Evolutionary conservation across 2,113 vertebrate species (phyloP), one percentile per base, ranked within the genome.

Genomic region (Bubalus kerabau): DNA sequence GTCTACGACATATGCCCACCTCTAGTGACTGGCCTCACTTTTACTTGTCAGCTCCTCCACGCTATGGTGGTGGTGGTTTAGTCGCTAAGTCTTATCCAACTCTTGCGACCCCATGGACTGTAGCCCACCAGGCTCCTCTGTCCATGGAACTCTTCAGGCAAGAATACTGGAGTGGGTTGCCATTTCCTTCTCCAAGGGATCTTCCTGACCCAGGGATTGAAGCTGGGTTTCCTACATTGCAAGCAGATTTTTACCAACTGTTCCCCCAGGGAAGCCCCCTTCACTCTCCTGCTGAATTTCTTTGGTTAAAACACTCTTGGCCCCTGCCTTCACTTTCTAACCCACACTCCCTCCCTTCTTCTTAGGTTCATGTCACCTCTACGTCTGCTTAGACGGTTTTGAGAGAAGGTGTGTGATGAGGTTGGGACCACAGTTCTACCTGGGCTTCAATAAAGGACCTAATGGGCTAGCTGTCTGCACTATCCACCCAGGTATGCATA

Each of bases 1-100:
- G 2, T 24, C 15, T 36, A 2, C 4, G 5, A 30, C 30, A 12
- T 2, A 59, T 0, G 50, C 2, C 71, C 5, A 0, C 56, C 24
- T 23, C 0, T 4, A 30, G 16, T 0, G 7, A 14, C 15, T 0
- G 5, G 16, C 30, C 64, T 62, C 43, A 21, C 40, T 36, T 21
- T 14, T 7, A 9, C 1, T 1, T 30, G 36, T 26, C 10, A 62
- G 28, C 9, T 32, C 40, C 28, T 59, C n/a, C 10, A 1, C 6
- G 23, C 85, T 7, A 0, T 15, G 40, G 23, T 26, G 40, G 40
- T 26, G 23, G 23, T 43, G 71, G 23, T 26, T 76, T 43, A 43
- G 12, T 43, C 40, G 3, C 40, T 26, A 76, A 76, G 71, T 43
- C 40, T 14, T 76, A 26, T 15, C 71, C 71, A 26, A 26, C 40